Percentiles rank a stretch among this genome's conserved stretches.
These are phyloP conservation scores for Caenorhabditis zanzibari DNA, from an alignment of 2,888 invertebrate species.

Conservation along the genomic window DNA sequence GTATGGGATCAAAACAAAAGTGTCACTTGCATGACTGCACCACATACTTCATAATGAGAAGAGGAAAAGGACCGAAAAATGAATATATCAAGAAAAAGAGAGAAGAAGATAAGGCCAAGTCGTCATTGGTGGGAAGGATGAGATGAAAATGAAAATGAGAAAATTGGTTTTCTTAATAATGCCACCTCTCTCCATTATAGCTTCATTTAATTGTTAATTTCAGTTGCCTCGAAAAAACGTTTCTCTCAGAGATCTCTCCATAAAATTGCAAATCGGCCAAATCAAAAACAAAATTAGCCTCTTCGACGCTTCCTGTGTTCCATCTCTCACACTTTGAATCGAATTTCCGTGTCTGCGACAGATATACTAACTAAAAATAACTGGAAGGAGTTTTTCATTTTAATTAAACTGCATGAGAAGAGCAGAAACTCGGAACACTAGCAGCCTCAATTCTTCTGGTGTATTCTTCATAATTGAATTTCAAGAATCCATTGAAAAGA, in stretches of 20 bases:
- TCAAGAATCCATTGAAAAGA: neutral
- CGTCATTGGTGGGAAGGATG: neutral
- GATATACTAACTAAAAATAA: neutral
- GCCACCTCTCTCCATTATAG: neutral
- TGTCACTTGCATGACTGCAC: slow-evolving; percentile 56
- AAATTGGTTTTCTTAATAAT: slow-evolving; percentile 5
- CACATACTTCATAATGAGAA: slow-evolving; percentile 16
- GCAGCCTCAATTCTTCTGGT: neutral
- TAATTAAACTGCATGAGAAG: neutral
- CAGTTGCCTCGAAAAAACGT: neutral
- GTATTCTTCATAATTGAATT: neutral
- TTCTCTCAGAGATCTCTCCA: neutral
- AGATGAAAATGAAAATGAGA: neutral
- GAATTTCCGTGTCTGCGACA: neutral
- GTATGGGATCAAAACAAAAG: slow-evolving; percentile 49
- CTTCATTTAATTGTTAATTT: slow-evolving; percentile 7
- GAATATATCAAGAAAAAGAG: neutral
- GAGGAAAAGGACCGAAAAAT: slow-evolving; percentile 26
- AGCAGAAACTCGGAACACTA: slow-evolving; percentile 3
- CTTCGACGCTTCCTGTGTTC: slow-evolving; percentile 7
- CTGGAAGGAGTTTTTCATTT: neutral
- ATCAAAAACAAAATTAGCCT: slow-evolving; percentile 5
- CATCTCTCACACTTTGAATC: slow-evolving; percentile 1
- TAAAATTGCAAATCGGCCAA: slow-evolving; percentile 2
- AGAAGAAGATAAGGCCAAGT: too few species aligned